Evolutionary conservation across 2,797 vertebrate genomes (phyloP).

Genomic region (Eulemur albifrons): DNA sequence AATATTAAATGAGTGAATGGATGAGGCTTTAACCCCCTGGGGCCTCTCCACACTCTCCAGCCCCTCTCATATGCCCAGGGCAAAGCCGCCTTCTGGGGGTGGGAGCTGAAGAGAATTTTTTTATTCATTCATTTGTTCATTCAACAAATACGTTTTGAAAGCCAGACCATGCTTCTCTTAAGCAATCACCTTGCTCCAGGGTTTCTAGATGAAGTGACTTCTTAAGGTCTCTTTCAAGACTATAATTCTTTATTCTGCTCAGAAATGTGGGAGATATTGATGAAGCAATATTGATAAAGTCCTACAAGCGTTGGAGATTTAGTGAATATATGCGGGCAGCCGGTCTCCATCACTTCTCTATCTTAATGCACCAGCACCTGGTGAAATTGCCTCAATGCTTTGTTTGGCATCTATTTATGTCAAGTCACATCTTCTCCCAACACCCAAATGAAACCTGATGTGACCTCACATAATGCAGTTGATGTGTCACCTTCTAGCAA

Average conservation of each 20-base stretch:
- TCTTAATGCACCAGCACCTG: background rate
- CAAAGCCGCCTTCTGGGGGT: constrained; percentile 34
- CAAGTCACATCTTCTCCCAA: constrained; percentile 71
- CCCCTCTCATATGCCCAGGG: background rate
- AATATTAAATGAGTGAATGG: constrained; percentile 55
- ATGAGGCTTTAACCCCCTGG: background rate
- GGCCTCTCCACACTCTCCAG: background rate
- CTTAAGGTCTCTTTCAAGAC: constrained; percentile 7
- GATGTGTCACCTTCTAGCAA: constrained; percentile 79
- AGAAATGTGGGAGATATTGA: constrained; percentile 21
- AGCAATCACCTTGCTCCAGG: constrained; percentile 28
- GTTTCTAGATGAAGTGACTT: background rate
- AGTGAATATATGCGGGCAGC: background rate
- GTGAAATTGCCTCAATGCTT: constrained; percentile 47
- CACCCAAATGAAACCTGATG: constrained; percentile 70
- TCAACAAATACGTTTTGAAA: constrained; percentile 54
- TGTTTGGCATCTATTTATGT: constrained; percentile 78
- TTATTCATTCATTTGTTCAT: constrained; percentile 44
- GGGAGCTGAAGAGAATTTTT: background rate
- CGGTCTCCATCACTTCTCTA: background rate
- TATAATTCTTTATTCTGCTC: constrained; percentile 17
- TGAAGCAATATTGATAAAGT: background rate
- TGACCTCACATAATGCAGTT: constrained; percentile 68
- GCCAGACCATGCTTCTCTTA: background rate
- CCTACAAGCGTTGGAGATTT: background rate